Percentiles rank a stretch among this genome's conserved stretches.
Evolutionary conservation across 23 tunicate genomes (phyloP).

Genomic region (Halocynthia aurantium): DNA sequence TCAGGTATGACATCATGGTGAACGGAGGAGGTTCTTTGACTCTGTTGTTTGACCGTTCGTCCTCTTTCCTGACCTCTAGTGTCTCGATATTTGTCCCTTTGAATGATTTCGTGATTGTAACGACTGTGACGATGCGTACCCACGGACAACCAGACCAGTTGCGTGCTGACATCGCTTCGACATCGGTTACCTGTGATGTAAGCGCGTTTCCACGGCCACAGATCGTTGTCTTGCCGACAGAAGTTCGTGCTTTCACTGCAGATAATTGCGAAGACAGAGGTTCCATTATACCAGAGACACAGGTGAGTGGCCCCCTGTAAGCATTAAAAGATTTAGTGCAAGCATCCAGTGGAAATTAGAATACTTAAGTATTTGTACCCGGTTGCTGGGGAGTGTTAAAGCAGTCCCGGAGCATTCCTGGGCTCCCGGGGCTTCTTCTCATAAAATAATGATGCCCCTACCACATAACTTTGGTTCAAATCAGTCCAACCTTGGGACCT

Average conservation of each 20-base stretch:
- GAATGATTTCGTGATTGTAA: constrained; percentile 65
- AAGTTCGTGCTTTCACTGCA: constrained; percentile 63
- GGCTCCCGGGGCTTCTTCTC: too few species aligned
- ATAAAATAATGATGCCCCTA: too few species aligned
- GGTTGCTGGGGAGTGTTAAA: too few species aligned
- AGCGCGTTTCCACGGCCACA: constrained; percentile 42
- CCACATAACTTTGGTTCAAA: too few species aligned
- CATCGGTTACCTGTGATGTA: constrained; percentile 38
- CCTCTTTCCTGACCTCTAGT: constrained; percentile 32
- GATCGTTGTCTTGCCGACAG: constrained; percentile 33
- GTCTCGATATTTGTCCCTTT: constrained; percentile 47
- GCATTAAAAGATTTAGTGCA: too few species aligned
- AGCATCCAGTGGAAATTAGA: too few species aligned
- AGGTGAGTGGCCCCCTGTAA: constrained; percentile 21
- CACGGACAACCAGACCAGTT: constrained; percentile 46
- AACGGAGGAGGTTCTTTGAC: constrained; percentile 77
- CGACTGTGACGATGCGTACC: constrained; percentile 56
- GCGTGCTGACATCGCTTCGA: not conserved
- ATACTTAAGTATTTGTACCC: too few species aligned
- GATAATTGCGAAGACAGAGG: constrained; percentile 77
- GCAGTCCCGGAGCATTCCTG: too few species aligned
- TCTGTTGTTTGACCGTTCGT: constrained; percentile 36
- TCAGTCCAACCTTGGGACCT: too few species aligned
- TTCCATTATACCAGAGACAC: constrained; percentile 70
- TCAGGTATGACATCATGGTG: constrained; percentile 77